Percentiles rank a stretch among this genome's conserved stretches.
These are phyloP conservation scores for Neostethus bicornis DNA, from an alignment of 2,797 vertebrate species.

Conservation along the genomic window DNA sequence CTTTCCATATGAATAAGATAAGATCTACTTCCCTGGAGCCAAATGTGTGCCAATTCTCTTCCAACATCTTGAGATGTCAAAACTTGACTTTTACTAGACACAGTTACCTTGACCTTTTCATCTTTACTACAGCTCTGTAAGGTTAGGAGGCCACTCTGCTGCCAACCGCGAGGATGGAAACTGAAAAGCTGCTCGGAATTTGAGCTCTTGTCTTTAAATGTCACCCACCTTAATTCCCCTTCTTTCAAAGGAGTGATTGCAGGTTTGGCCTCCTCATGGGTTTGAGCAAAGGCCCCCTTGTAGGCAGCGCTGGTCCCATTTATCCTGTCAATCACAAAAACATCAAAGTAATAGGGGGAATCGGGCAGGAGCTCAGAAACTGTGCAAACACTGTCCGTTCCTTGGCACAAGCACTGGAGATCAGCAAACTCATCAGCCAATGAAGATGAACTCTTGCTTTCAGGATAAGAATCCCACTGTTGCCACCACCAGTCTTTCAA, in stretches of 20 bases:
- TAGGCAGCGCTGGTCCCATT: slow-evolving; percentile 85
- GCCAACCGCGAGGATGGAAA: slow-evolving; percentile 82
- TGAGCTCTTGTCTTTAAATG: slow-evolving; percentile 68
- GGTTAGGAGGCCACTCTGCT: slow-evolving; percentile 87
- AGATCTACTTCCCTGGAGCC: slow-evolving; percentile 82
- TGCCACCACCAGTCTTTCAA: slow-evolving; percentile 81
- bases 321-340: slow-evolving; percentile 85
- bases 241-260: slow-evolving; percentile 80
- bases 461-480: slow-evolving; percentile 69
- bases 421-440: slow-evolving; percentile 55
- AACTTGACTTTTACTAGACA: slow-evolving; percentile 79
- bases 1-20: slow-evolving; percentile 84
- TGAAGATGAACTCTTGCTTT: slow-evolving; percentile 35
- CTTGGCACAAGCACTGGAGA: slow-evolving; percentile 83
- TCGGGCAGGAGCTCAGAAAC: slow-evolving; percentile 84
- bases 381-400: slow-evolving; percentile 84
- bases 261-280: slow-evolving; percentile 83
- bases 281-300: slow-evolving; percentile 82
- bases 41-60: slow-evolving; percentile 82
- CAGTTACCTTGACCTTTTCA: slow-evolving; percentile 78
- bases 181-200: slow-evolving; percentile 72
- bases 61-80: slow-evolving; percentile 79
- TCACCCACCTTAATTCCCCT: slow-evolving; percentile 83
- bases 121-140: slow-evolving; percentile 81
- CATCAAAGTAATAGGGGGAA: slow-evolving; percentile 88